These are phyloP conservation scores for Eupsilia transversa DNA, from an alignment of 2,888 invertebrate species.

Conservation along the genomic window DNA sequence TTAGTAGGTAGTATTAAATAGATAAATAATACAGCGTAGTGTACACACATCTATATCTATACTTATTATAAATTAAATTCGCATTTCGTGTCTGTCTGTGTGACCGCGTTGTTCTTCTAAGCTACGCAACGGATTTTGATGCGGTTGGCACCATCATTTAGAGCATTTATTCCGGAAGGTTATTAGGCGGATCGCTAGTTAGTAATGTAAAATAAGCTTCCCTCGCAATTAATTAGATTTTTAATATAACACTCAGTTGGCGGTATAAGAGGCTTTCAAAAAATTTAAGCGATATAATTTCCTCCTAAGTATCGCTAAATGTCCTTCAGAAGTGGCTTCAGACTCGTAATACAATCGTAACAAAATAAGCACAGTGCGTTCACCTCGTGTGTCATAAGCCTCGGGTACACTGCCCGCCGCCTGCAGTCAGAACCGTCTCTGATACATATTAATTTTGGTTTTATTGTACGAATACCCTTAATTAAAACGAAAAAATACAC, in stretches of 20 bases:
- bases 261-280: slow-evolving; percentile 23
- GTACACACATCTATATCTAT: no score
- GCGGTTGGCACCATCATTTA: no score
- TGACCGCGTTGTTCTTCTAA: no score
- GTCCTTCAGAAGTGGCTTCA: slow-evolving; percentile 59
- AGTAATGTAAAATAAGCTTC: not conserved
- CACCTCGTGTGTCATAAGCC: slow-evolving; percentile 62
- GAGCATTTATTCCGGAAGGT: no score
- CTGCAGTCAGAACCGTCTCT: slow-evolving; percentile 27
- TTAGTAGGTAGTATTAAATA: no score
- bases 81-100: no score
- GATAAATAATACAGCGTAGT: not conserved
- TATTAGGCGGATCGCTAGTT: no score
- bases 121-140: no score
- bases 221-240: slow-evolving; percentile 26
- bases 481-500: slow-evolving; percentile 28
- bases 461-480: slow-evolving; percentile 40
- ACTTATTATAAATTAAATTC: no score
- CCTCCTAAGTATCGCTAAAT: slow-evolving; percentile 49
- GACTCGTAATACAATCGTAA: slow-evolving; percentile 63
- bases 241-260: slow-evolving; percentile 8
- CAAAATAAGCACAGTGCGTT: slow-evolving; percentile 65
- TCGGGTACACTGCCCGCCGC: slow-evolving; percentile 51
- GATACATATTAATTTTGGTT: slow-evolving; percentile 49
- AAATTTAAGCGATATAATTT: slow-evolving; percentile 30